phyloP scores from a whole-genome alignment of 2,888 invertebrate species.

The Pammene aurita region DNA sequence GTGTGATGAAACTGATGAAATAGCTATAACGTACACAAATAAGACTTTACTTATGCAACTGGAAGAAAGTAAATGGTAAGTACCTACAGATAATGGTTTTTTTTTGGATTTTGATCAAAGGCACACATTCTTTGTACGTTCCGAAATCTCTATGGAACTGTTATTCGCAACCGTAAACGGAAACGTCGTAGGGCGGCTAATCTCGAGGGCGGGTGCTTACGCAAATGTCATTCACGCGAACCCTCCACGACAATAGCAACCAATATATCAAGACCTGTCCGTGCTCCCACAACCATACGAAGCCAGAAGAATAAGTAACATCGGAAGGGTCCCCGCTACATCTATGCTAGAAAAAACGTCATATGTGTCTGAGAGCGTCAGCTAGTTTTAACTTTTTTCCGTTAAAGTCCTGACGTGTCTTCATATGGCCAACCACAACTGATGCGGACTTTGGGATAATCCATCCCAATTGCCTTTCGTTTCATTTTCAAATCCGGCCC shows the following conservation, averaged over 20 bases:
- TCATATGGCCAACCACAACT: slow-evolving; percentile 51
- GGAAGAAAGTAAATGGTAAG: too few species aligned
- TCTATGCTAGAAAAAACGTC: slow-evolving; percentile 1
- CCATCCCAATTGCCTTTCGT: slow-evolving; percentile 66
- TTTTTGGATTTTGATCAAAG: too few species aligned
- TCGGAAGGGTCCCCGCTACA: slow-evolving; percentile 32
- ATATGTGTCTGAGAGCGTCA: neutral
- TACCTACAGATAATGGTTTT: too few species aligned
- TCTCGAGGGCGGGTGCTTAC: slow-evolving; percentile 72
- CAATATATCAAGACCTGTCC: slow-evolving; percentile 52
- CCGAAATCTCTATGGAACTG: slow-evolving; percentile 7
- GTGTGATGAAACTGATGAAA: too few species aligned
- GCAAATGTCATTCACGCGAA: slow-evolving; percentile 74
- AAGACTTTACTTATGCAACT: too few species aligned
- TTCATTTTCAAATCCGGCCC: slow-evolving; percentile 63
- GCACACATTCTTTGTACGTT: neutral
- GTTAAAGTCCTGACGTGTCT: slow-evolving; percentile 45
- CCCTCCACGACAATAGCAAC: slow-evolving; percentile 61
- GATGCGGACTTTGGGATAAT: slow-evolving; percentile 62
- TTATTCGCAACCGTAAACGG: slow-evolving; percentile 36
- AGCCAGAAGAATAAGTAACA: slow-evolving; percentile 47
- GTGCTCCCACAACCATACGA: slow-evolving; percentile 42
- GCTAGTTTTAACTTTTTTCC: neutral
- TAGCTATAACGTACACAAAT: too few species aligned
- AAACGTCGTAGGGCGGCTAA: slow-evolving; percentile 55